phyloP scores from a whole-genome alignment of 2,888 invertebrate species.

The Eupithecia dodoneata region DNA sequence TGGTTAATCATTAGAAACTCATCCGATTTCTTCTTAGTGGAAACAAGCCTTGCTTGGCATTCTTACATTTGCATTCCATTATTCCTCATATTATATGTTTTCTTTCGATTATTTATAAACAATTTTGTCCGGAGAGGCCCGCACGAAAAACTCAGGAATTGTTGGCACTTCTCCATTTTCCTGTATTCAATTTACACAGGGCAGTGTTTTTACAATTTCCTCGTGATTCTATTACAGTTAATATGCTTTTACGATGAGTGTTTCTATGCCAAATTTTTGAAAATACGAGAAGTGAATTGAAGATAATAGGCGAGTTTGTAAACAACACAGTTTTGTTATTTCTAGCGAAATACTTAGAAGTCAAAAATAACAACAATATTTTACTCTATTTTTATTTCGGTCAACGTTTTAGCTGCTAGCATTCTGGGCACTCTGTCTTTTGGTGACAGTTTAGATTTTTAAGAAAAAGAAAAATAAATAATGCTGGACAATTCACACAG shows the following conservation, averaged over 20 bases:
- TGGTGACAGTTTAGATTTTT: no score
- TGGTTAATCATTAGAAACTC: no score
- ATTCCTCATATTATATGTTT: background rate
- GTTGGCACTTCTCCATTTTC: slow-evolving; percentile 27
- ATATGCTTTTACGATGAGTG: background rate
- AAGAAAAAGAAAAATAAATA: no score
- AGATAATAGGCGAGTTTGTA: background rate
- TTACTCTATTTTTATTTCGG: background rate
- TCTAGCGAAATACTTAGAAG: background rate
- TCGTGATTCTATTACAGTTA: slow-evolving; percentile 10
- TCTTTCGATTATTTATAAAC: background rate
- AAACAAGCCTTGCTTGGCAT: no score
- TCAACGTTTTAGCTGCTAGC: no score
- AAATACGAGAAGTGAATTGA: background rate
- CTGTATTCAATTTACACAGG: slow-evolving; percentile 23
- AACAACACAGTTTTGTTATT: background rate
- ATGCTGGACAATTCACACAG: no score
- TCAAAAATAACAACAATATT: background rate
- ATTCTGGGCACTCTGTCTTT: no score
- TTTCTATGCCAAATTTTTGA: background rate
- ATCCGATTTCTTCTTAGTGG: no score
- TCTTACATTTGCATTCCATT: no score
- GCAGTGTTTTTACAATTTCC: slow-evolving; percentile 26
- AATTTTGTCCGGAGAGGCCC: background rate
- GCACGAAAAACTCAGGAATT: slow-evolving; percentile 6